These are phyloP conservation scores for Xylota segnis DNA, from an alignment of 2,888 invertebrate species.

Conservation along the genomic window DNA sequence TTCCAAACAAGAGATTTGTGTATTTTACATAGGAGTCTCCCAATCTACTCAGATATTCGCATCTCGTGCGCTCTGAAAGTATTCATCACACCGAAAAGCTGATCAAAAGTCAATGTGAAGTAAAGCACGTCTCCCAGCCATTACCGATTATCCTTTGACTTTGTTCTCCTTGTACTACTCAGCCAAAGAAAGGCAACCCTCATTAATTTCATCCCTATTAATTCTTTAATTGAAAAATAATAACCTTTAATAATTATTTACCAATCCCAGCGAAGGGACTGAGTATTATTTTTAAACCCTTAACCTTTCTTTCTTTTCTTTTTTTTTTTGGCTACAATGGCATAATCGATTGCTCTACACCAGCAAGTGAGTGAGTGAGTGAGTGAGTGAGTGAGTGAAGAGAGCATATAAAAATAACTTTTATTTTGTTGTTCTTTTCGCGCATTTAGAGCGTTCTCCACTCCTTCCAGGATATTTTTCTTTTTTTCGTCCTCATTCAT, in stretches of 20 bases:
- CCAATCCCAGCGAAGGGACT: conserved; percentile 3
- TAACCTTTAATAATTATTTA: conserved; percentile 46
- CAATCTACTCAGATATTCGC: too few relatives aligned
- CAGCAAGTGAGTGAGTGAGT: conserved; percentile 29
- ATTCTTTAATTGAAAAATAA: conserved; percentile 34
- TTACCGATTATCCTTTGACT: conserved; percentile 11
- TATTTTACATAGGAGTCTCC: too few relatives aligned
- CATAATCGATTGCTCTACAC: conserved; percentile 64
- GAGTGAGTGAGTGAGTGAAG: conserved; percentile 21
- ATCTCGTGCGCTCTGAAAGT: too few relatives aligned
- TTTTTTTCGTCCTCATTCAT: conserved; percentile 57
- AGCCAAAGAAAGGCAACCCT: neutral
- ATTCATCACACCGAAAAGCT: neutral
- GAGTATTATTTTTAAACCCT: conserved; percentile 53
- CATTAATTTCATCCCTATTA: conserved; percentile 7
- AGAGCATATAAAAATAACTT: conserved; percentile 52
- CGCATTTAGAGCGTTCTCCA: conserved; percentile 52
- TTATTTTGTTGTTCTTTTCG: conserved; percentile 63
- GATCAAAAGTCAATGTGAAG: conserved; percentile 9
- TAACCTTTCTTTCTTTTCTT: conserved; percentile 20
- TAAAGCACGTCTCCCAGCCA: neutral
- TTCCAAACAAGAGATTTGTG: too few relatives aligned
- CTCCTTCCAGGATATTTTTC: conserved; percentile 49
- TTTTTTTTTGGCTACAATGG: conserved; percentile 38
- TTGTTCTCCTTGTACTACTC: too few relatives aligned